Evolutionary conservation across 2,113 vertebrate genomes (phyloP), one percentile per base, ranked within the genome.

Genomic region (Aythya baeri): DNA sequence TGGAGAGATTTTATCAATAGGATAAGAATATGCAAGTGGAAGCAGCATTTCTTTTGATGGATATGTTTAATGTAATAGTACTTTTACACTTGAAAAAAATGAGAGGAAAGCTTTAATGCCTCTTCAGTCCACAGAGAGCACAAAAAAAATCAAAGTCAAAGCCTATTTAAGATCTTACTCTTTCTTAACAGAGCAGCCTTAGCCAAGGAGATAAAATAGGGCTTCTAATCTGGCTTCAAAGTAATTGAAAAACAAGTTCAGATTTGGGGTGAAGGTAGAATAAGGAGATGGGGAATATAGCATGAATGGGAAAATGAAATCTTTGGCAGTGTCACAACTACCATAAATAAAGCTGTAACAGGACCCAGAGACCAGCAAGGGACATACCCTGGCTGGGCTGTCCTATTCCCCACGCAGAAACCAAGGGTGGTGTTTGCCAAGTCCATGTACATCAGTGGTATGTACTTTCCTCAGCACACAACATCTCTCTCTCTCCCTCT

Each of bases 371-470:
- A 15, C 41, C 62, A 46, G 67, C 2, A 6, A 75, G 49, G 8
- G 43, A 12, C 61, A 59, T 81, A 67, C 9, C 23, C 62, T 80
- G 58, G 3, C 74, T 66, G 59, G 20, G 34, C 54, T 88, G 49
- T 78, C 46, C 61, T 75, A 3, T 49, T 75, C 17, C 57, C n/a
- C 70, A 20, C 3, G 0, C 43, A n/a, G 58, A 83, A 86, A 81
- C 29, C 27, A 58, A 55, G 17, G 7, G 3, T 1, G 1, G 3
- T 43, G 25, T 38, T 91, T 79, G 57, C 52, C 59, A 68, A 31
- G 11, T 77, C 63, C 78, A 8, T n/a, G 25, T 78, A 63, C 6
- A 22, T 67, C 0, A 31, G 11, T 14, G 0, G 17, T 46, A 11
- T 46, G 31, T 79, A 14, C 77, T 92, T 84, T 93, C 66, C 61